Base-by-base conservation (phyloP, 2,888 invertebrate genomes). In the Sesia apiformis region DNA sequence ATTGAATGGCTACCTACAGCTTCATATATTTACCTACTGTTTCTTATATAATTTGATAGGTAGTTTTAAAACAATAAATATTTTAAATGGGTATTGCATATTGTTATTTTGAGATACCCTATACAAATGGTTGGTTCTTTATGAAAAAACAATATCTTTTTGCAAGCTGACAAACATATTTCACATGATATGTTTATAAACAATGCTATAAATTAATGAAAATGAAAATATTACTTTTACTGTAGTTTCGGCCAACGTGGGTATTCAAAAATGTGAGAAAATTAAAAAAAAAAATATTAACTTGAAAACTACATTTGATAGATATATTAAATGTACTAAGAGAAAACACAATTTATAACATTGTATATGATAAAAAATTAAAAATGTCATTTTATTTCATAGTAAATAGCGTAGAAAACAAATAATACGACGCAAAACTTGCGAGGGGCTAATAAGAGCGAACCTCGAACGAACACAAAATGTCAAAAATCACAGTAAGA, bases 341-440 rank as follows among this genome's bases (percentile, higher is more conserved):
- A 46, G 46, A 46, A 4, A 46, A 46, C n/a, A 46, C 46, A 8
- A n/a, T 46, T 8, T 8, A 46, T 3, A 8, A 23, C 8, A 23
- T 8, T 46, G 23, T 8, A 46, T 46, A 46, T 8, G 23, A n/a
- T 46, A 46, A 46, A 46, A 8, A 4, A 23, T 8, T 8, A 8
- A 46, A 46, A 46, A 7, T 1, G n/a, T 7, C n/a, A 7, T 4
- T 46, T 8, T 8, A 46, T 46, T 46, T 6, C 4, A n/a, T 4
- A 4, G n/a, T 8, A 46, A 46, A 57, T 53, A 39, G 54, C 56
- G 66, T 65, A 58, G 65, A 69, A 73, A 75, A 71, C 74, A 76
- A 77, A 78, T 81, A 81, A 84, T 85, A 84, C 84, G 86, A 84
- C 87, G 87, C 85, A 87, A 84, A 87, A 85, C 78, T 84, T 78